Conservation (phyloP, 2,113 vertebrate species). For the Gulo gulo region DNA sequence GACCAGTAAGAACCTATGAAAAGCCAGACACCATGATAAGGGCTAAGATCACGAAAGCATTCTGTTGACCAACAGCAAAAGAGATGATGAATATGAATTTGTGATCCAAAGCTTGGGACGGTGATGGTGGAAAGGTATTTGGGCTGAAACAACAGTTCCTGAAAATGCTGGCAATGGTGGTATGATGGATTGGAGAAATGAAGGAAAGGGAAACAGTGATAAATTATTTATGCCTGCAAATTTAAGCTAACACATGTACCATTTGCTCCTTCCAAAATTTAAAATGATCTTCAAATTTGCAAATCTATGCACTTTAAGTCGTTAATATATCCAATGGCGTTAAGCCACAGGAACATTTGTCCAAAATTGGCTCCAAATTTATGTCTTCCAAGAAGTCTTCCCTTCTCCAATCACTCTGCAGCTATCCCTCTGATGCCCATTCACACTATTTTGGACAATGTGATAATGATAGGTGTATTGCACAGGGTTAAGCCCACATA, state of each 20-base stretch:
- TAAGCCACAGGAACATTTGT: neutral
- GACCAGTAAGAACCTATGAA: neutral
- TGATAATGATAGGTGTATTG: neutral
- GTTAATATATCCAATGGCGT: neutral
- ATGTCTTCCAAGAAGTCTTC: neutral
- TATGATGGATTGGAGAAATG: neutral
- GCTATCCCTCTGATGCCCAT: neutral
- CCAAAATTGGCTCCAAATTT: neutral
- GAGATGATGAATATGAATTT: neutral
- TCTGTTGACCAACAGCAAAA: neutral
- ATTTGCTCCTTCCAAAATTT: neutral
- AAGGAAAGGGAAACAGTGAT: neutral
- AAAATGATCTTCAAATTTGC: conserved; percentile 6
- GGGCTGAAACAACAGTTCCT: neutral
- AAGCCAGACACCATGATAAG: neutral
- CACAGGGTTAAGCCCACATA: neutral
- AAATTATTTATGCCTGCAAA: neutral
- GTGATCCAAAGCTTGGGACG: neutral
- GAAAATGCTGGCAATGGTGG: neutral
- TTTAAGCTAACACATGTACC: neutral
- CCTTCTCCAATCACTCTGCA: neutral
- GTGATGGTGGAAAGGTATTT: neutral
- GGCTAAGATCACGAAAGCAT: neutral
- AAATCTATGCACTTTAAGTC: neutral
- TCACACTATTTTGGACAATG: neutral